Evolutionary conservation across 1,140 invertebrate genomes (phyloP).

Genomic region (Amphibalanus amphitrite): DNA sequence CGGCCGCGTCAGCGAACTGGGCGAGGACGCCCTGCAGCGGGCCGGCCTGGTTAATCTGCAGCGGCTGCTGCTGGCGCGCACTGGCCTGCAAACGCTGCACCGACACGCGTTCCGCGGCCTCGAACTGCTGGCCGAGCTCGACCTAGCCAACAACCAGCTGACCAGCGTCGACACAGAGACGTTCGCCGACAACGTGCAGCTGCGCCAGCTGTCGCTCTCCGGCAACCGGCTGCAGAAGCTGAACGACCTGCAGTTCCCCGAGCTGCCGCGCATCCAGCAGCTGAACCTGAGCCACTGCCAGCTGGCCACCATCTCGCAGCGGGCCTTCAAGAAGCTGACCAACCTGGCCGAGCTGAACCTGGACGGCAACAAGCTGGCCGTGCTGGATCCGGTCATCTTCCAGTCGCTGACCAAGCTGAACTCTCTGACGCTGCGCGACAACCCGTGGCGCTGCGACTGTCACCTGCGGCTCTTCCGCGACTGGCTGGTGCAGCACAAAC

Average conservation of each 20-base stretch:
- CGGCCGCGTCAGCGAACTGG: slow-evolving; percentile 53
- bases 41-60: slow-evolving; percentile 66
- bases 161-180: slow-evolving; percentile 11
- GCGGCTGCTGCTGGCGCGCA: slow-evolving; percentile 53
- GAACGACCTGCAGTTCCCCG: slow-evolving; percentile 45
- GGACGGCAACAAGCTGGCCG: slow-evolving; percentile 45
- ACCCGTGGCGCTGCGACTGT: slow-evolving; percentile 73
- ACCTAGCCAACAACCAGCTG: slow-evolving; percentile 47
- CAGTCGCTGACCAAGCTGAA: slow-evolving; percentile 49
- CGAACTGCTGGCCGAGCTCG: slow-evolving; percentile 68
- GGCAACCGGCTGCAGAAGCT: slow-evolving; percentile 48
- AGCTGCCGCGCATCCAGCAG: slow-evolving; percentile 46
- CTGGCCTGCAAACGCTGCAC: slow-evolving; percentile 53
- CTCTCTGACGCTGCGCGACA: slow-evolving; percentile 59
- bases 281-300: slow-evolving; percentile 58
- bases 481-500: slow-evolving; percentile 51
- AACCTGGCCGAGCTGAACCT: slow-evolving; percentile 22
- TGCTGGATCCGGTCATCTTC: slow-evolving; percentile 44
- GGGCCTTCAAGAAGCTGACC: slow-evolving; percentile 43
- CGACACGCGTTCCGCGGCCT: slow-evolving; percentile 66
- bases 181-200: slow-evolving; percentile 38
- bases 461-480: slow-evolving; percentile 55
- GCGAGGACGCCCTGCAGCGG: slow-evolving; percentile 58
- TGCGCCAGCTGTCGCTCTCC: slow-evolving; percentile 45
- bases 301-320: slow-evolving; percentile 47